phyloP scores from a whole-genome alignment of 2,888 invertebrate genomes.

The Netelia inedita region DNA sequence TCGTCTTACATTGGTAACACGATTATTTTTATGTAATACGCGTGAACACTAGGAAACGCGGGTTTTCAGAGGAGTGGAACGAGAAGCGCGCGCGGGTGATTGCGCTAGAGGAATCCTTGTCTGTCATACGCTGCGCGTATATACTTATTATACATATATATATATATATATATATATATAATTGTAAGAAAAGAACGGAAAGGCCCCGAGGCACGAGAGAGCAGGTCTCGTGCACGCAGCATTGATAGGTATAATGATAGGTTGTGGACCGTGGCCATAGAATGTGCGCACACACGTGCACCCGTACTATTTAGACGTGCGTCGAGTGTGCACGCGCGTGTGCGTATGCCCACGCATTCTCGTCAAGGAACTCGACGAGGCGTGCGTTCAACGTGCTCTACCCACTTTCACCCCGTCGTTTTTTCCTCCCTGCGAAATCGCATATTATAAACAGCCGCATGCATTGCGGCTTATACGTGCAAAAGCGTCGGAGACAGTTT shows the following conservation, averaged over 20 bases:
- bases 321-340: not conserved
- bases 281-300: not conserved
- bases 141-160: not conserved
- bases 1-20: conserved; percentile 50
- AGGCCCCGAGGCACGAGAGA: not conserved
- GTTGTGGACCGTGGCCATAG: conserved; percentile 10
- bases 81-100: conserved; percentile 16
- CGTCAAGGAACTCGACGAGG: conserved; percentile 31
- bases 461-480: not conserved
- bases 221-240: not conserved
- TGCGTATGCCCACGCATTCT: conserved; percentile 36
- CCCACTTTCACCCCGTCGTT: not conserved
- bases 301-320: too few relatives aligned
- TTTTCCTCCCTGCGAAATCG: conserved; percentile 8
- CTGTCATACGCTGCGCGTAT: not conserved
- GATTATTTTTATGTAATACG: conserved; percentile 51
- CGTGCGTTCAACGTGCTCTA: conserved; percentile 4
- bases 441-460: conserved; percentile 24
- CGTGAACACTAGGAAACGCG: conserved; percentile 5
- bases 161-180: not conserved
- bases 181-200: not conserved
- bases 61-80: not conserved
- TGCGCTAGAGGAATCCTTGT: conserved; percentile 24
- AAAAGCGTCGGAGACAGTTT: not conserved
- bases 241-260: conserved; percentile 11